A percentile compares a stretch with the other conserved stretches of the same genome.
Conservation (phyloP, 2,113 vertebrate genomes). For the Synchiropus splendidus region DNA sequence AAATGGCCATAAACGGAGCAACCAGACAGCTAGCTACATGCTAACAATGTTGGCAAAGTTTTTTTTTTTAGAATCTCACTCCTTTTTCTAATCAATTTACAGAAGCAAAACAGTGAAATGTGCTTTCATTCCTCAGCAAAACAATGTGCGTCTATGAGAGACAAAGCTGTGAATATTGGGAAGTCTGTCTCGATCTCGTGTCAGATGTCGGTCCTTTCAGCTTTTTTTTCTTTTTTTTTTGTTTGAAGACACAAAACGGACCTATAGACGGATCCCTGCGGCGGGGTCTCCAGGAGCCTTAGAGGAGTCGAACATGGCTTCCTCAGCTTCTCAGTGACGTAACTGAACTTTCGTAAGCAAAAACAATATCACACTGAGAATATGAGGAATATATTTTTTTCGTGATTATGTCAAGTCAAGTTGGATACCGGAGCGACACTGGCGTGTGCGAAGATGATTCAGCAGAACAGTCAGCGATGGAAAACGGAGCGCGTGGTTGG, state of each 20-base stretch:
- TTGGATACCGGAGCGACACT: slow-evolving; percentile 8
- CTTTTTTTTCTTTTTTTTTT: slow-evolving; percentile 57
- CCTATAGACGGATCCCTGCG: slow-evolving; percentile 40
- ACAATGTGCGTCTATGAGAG: slow-evolving; percentile 37
- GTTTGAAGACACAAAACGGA: slow-evolving; percentile 53
- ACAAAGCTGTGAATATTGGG: slow-evolving; percentile 57
- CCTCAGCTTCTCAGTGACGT: slow-evolving; percentile 38
- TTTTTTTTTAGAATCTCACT: no score
- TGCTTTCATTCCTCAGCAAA: slow-evolving; percentile 40
- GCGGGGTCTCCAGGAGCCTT: slow-evolving; percentile 37
- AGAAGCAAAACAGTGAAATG: slow-evolving; percentile 14
- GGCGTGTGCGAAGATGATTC: no score
- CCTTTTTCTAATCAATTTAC: no score
- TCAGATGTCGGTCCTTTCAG: slow-evolving; percentile 59
- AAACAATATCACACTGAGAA: slow-evolving; percentile 27
- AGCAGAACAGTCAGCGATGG: no score
- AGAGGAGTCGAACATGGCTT: slow-evolving; percentile 41
- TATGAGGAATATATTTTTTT: slow-evolving; percentile 30
- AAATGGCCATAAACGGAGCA: slow-evolving; percentile 17
- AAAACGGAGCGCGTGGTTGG: no score
- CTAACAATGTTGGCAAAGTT: no score
- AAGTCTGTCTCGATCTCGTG: slow-evolving; percentile 59
- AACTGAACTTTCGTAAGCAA: slow-evolving; percentile 19
- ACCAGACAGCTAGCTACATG: no score
- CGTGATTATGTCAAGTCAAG: slow-evolving; percentile 10